phyloP scores from a whole-genome alignment of 2,113 vertebrate species.

The Bos indicus region DNA sequence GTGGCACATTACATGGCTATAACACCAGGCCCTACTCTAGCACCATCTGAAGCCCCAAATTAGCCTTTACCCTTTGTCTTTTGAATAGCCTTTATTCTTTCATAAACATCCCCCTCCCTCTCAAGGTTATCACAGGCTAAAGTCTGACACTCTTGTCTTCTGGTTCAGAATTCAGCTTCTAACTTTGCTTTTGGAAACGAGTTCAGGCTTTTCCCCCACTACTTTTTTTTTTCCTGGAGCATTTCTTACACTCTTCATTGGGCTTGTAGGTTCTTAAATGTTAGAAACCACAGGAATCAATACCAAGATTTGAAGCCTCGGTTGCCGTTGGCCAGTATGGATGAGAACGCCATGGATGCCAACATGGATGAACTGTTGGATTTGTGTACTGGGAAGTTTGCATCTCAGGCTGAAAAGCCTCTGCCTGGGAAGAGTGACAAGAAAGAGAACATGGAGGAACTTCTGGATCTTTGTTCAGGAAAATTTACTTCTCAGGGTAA shows the following conservation, averaged over 20 bases:
- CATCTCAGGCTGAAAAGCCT: conserved; percentile 53
- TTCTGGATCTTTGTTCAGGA: conserved; percentile 92
- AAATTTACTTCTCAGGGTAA: conserved; percentile 86
- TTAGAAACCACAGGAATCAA: conserved; percentile 81
- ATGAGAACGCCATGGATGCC: conserved; percentile 98
- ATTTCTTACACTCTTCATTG: conserved; percentile 3
- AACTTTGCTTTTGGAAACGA: background rate
- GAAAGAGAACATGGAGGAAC: conserved; percentile 87
- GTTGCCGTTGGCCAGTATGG: conserved; percentile 90
- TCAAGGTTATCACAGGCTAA: conserved; percentile 10
- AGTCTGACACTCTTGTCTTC: conserved; percentile 35
- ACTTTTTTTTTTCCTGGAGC: background rate
- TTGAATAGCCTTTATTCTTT: conserved; percentile 14
- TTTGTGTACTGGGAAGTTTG: conserved; percentile 91
- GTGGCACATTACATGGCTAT: background rate
- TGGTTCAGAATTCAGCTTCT: conserved; percentile 26
- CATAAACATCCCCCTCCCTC: background rate
- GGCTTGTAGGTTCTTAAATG: conserved; percentile 83
- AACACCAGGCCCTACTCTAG: background rate
- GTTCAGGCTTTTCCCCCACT: background rate
- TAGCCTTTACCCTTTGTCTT: background rate
- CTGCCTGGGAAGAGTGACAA: conserved; percentile 60
- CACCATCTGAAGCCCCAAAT: background rate
- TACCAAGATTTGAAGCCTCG: conserved; percentile 86
- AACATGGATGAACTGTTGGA: conserved; percentile 96